These are phyloP conservation scores for Pelecanoides urinatrix DNA, from an alignment of 2,113 vertebrate species.

Conservation along the genomic window DNA sequence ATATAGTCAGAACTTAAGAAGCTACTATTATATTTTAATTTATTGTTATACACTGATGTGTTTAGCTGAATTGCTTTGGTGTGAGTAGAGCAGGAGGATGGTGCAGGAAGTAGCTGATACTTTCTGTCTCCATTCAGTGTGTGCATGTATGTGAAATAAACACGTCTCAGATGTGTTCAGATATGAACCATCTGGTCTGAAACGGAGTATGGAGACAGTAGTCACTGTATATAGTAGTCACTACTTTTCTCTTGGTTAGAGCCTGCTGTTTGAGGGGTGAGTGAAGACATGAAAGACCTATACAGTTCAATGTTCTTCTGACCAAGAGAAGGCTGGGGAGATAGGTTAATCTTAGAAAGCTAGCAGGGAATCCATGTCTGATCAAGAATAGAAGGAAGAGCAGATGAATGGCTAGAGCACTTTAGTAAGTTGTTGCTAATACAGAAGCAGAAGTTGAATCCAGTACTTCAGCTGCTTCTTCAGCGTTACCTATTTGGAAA, in stretches of 20 bases:
- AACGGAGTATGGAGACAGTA: not conserved
- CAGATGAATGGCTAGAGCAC: not conserved
- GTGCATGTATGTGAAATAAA: not conserved
- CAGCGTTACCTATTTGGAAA: fast-evolving
- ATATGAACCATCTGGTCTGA: not conserved
- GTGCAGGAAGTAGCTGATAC: not conserved
- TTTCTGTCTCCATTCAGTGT: not conserved
- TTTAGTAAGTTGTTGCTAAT: not conserved
- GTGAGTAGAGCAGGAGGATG: not conserved
- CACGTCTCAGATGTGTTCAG: not conserved
- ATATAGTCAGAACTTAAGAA: not conserved
- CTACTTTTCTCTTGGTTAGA: not conserved
- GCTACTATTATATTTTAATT: not conserved
- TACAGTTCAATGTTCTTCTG: not conserved
- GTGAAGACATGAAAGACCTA: not conserved
- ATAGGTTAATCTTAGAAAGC: not conserved
- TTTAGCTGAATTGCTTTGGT: not conserved
- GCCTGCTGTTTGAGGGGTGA: not conserved
- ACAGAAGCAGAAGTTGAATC: not conserved
- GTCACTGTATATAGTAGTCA: not conserved
- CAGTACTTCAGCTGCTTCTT: not conserved
- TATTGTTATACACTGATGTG: not conserved
- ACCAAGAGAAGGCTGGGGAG: not conserved
- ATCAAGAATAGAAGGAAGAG: not conserved
- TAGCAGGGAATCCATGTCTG: not conserved